These are phyloP conservation scores for Plectrocnemia conspersa DNA, from an alignment of 1,140 invertebrate genomes.

Conservation along the genomic window DNA sequence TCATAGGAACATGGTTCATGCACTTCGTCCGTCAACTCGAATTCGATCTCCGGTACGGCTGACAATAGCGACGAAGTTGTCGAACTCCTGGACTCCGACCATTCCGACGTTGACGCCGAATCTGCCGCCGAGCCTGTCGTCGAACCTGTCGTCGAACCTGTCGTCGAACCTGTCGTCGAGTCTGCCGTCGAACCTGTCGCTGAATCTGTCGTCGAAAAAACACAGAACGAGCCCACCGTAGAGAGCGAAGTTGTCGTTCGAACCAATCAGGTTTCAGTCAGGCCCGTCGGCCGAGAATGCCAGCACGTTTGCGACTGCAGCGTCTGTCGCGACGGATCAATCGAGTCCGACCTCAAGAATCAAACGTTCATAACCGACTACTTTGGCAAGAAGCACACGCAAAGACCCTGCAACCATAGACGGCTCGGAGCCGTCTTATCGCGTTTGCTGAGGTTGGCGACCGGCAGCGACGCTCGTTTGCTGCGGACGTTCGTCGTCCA, in stretches of 20 bases:
- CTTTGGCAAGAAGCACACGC: not conserved
- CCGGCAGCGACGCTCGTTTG: too few species aligned
- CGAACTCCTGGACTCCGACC: not conserved
- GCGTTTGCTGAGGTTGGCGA: too few species aligned
- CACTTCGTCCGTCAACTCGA: too few species aligned
- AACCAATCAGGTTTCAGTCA: not conserved
- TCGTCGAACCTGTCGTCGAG: not conserved
- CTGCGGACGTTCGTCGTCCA: too few species aligned
- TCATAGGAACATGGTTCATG: too few species aligned
- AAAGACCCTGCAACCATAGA: too few species aligned
- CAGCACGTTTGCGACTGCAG: not conserved
- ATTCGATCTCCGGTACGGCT: too few species aligned
- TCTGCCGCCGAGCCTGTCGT: not conserved
- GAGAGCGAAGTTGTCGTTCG: not conserved
- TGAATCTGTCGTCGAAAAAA: not conserved
- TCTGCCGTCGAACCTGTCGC: too few species aligned
- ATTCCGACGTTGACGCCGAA: not conserved
- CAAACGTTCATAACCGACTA: constrained; percentile 6
- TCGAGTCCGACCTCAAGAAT: not conserved
- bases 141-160: not conserved
- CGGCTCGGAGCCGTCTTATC: too few species aligned
- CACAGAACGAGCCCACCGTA: not conserved
- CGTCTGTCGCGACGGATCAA: not conserved
- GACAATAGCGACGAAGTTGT: too few species aligned
- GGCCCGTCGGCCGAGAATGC: not conserved